Conservation (phyloP, 1,140 invertebrate genomes). For the Telenomus remus region DNA sequence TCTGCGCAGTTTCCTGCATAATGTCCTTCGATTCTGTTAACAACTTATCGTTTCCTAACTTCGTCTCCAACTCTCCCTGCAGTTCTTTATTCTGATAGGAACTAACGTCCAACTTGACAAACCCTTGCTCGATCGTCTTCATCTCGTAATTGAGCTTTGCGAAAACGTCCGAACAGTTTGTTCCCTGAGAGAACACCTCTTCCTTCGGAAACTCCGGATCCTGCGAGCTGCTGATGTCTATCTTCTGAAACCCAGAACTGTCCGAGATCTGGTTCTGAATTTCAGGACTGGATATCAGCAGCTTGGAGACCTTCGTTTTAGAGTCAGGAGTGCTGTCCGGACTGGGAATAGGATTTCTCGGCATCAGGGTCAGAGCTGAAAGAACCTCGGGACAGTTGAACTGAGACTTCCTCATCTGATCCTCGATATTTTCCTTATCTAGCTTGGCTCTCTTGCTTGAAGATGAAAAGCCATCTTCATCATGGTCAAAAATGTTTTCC, state of each 20-base stretch:
- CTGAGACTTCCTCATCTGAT: constrained; percentile 64
- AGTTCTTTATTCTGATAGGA: constrained; percentile 49
- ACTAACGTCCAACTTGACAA: constrained; percentile 62
- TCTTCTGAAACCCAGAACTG: constrained; percentile 68
- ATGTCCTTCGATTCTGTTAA: constrained; percentile 23
- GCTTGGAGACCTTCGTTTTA: constrained; percentile 59
- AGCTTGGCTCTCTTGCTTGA: constrained; percentile 59
- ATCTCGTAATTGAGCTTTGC: constrained; percentile 60
- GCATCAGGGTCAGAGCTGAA: constrained; percentile 68
- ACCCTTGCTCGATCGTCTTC: constrained; percentile 65
- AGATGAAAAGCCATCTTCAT: constrained; percentile 23
- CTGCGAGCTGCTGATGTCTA: constrained; percentile 62
- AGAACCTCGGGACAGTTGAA: constrained; percentile 68
- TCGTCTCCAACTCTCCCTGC: constrained; percentile 7
- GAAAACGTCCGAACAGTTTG: constrained; percentile 58
- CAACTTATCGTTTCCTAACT: constrained; percentile 25
- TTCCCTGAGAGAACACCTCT: constrained; percentile 41
- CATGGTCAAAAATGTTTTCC: constrained; percentile 37
- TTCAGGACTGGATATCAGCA: constrained; percentile 68
- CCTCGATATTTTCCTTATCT: constrained; percentile 65
- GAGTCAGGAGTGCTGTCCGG: constrained; percentile 26
- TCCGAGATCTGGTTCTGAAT: constrained; percentile 69
- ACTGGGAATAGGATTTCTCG: constrained; percentile 48
- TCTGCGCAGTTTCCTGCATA: constrained; percentile 43
- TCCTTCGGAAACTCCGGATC: constrained; percentile 61